Base-by-base conservation (phyloP, 1,140 invertebrate species). In the Grapholita molesta region DNA sequence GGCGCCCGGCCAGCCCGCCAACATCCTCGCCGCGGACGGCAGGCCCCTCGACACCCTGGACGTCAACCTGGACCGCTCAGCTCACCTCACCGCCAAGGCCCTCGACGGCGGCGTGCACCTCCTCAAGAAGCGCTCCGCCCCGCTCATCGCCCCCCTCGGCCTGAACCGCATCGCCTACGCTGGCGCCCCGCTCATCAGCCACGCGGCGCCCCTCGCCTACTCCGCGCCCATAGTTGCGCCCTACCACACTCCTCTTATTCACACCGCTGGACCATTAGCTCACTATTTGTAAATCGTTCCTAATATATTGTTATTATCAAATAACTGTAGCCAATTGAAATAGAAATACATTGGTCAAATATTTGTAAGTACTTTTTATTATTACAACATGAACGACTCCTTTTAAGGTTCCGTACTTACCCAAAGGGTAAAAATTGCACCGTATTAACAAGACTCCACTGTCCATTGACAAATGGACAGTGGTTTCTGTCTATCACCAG, bases 41-140 rank as follows among this genome's bases (percentile, higher is more conserved):
- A 89, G 89, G 69, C 89, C 90, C 12, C 71, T 92, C 11, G 91
- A 92, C 66, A 92, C 91, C 2, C 77, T 92, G 33, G 88, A 84
- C 61, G 91, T 92, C 12, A 90, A 92, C 77, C 79, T 92, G 33
- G 92, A 93, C 70, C 80, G 90, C 68, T 86, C 93, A 65, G 82
- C 87, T 32, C 85, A 92, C 73, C 80, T 79, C 57, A 88, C 88
- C 64, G 86, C 89, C 15, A 80, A 81, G 67, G 88, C 88, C 66
- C 65, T 89, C 15, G 80, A 86, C 21, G 76, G 70, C 23, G 78
- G 72, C 33, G 66, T 66, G n/a, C 88, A 90, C 64, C 61, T 80
- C 7, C 66, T 90, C 65, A 82, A 79, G 70, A 90, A 90, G 74
- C 82, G 88, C 23, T 90, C 88, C 1, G 74, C 82, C 61, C 77